Evolutionary conservation across 2,113 vertebrate genomes (phyloP), one percentile per base, ranked within the genome.

Genomic region (Syrrhaptes paradoxus): DNA sequence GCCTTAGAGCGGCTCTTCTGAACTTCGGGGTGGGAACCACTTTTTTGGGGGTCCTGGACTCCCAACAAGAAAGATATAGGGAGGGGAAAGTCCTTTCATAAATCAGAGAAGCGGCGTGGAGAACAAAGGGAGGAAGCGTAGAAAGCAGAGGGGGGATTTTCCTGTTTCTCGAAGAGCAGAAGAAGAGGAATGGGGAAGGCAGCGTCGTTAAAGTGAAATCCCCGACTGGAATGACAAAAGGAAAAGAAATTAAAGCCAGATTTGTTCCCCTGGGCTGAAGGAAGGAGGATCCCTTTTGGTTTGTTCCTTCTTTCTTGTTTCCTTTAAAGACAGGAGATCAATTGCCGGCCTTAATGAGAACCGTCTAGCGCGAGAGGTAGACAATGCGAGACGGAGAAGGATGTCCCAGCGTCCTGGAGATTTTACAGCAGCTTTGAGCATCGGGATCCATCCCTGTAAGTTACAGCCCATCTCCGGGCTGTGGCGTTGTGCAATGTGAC

Each of bases 231-330:
- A 86, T 8, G 86, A 95, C 84, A 89, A 94, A 96, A 93, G 92
- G 71, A 9, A 34, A 48, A 94, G 81, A 96, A 96, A 96, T 97
- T 90, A 91, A 96, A 97, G 68, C 84, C 96, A 96, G 77, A 90
- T 41, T 91, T 17, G 28, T 90, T 87, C 96, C 96, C 86, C 90
- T 93, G 86, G 90, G 94, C 94, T 31, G 88, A 24, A 81, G 90
- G 78, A 92, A 90, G 95, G 95, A 96, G 90, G 88, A 84, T 93
- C 96, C 95, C 77, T 34, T 78, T 84, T 85, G 88, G 84, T 62
- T 95, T 87, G 71, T 93, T 87, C 93, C 92, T 88, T 67, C 83
- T 96, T 96, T 96, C 90, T 96, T 93, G 88, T 95, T 88, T 25
- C 83, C 91, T 91, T 93, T 87, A 74, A 92, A 96, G 92, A 65